Conservation (phyloP, 2,113 vertebrate species). For the Saguinus imperator region DNA sequence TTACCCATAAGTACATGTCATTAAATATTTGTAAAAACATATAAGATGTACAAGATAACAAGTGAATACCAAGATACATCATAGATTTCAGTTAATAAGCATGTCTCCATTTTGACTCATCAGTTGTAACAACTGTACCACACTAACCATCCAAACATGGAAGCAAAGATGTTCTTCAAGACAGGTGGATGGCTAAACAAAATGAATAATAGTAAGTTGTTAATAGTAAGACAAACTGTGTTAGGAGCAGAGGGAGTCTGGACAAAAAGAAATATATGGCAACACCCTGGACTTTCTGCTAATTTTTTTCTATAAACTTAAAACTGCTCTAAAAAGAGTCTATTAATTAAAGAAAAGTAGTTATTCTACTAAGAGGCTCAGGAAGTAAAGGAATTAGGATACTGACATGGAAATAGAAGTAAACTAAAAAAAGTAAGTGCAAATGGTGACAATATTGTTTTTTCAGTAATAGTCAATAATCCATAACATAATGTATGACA, state of each 20-base stretch:
- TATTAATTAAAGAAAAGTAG: neutral
- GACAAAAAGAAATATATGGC: neutral
- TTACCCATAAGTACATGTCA: neutral
- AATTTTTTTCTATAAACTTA: neutral
- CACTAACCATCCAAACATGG: neutral
- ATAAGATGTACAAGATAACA: neutral
- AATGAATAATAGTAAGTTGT: neutral
- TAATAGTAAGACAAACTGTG: neutral
- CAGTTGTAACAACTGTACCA: neutral
- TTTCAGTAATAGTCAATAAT: neutral
- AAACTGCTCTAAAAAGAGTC: neutral
- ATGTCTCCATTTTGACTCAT: neutral
- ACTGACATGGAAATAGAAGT: conserved; percentile 19
- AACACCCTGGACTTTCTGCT: neutral
- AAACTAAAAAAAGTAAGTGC: neutral
- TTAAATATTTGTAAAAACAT: neutral
- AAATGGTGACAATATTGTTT: neutral
- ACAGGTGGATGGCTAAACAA: too few relatives aligned
- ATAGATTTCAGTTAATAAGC: neutral
- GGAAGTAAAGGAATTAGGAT: neutral
- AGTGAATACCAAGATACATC: neutral
- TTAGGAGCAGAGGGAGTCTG: too few relatives aligned
- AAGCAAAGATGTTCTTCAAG: too few relatives aligned
- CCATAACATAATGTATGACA: conserved; percentile 4
- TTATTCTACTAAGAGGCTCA: neutral